A percentile compares a stretch with the other conserved stretches of the same genome.
These are phyloP conservation scores for Rhabdomys pumilio DNA, from an alignment of 2,797 vertebrate genomes.

Conservation along the genomic window DNA sequence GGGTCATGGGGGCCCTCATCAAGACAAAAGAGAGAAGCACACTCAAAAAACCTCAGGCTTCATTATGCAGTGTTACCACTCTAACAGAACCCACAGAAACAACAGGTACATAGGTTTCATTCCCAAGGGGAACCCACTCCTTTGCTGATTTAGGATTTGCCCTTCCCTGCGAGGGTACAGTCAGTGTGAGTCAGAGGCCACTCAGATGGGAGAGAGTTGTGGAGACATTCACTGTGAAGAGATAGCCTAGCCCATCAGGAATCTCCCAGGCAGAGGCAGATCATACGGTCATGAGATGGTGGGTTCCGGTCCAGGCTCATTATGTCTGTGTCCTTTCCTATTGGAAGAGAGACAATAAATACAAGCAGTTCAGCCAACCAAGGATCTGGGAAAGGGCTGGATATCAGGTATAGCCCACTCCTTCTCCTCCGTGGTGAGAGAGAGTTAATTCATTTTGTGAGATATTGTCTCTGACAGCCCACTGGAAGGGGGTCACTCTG, in stretches of 20 bases:
- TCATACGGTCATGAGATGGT: not conserved
- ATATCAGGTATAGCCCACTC: not conserved
- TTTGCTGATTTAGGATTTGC: not conserved
- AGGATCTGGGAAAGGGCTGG: not conserved
- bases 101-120: not conserved
- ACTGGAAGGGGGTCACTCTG: not conserved
- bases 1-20: not conserved
- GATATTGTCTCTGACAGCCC: not conserved
- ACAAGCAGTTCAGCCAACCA: not conserved
- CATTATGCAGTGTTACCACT: not conserved
- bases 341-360: conserved; percentile 8
- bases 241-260: not conserved
- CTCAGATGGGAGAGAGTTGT: not conserved
- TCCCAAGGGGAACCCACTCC: not conserved
- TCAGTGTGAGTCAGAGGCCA: not conserved
- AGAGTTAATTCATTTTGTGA: not conserved
- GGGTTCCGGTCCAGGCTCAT: not conserved
- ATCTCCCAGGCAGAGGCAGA: not conserved
- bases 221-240: not conserved
- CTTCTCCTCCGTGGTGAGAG: not conserved
- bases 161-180: not conserved
- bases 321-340: not conserved
- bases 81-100: not conserved
- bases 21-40: conserved; percentile 34
- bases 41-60: not conserved